phyloP scores from a whole-genome alignment of 2,888 invertebrate species.

The Dryobota labecula region DNA sequence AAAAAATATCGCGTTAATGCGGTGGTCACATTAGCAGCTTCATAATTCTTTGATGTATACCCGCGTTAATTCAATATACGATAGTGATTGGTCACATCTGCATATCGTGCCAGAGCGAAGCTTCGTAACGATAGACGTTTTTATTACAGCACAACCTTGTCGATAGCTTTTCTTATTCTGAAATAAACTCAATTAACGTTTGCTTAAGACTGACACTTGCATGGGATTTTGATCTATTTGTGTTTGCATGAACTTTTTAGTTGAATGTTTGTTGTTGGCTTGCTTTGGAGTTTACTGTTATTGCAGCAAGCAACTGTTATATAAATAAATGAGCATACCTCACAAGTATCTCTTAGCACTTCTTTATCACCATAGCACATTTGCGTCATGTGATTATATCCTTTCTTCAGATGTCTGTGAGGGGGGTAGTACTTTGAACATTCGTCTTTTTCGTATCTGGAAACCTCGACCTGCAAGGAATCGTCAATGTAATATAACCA shows the following conservation, averaged over 20 bases:
- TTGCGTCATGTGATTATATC: slow-evolving; percentile 10
- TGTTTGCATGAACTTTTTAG: no score
- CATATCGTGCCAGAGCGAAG: not conserved
- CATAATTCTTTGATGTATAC: not conserved
- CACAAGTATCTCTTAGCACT: slow-evolving; percentile 6
- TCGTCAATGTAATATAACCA: not conserved
- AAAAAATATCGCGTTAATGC: not conserved
- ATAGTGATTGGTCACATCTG: not conserved
- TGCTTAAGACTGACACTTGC: no score
- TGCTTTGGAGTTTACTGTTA: no score
- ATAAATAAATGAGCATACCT: not conserved
- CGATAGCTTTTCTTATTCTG: no score
- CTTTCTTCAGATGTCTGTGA: slow-evolving; percentile 6
- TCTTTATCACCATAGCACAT: slow-evolving; percentile 21
- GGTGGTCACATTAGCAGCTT: not conserved
- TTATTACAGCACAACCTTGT: not conserved
- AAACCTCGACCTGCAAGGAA: slow-evolving; percentile 5
- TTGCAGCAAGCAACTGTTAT: no score
- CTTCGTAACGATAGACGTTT: not conserved
- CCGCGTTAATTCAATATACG: not conserved
- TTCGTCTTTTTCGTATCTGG: not conserved
- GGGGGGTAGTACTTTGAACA: not conserved
- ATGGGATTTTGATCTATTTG: no score
- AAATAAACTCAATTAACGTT: no score
- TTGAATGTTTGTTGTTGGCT: no score